Percentiles rank a stretch among this genome's conserved stretches.
These are phyloP conservation scores for Scolopax bukidnonensis DNA, from an alignment of 2,797 vertebrate species.

Conservation along the genomic window DNA sequence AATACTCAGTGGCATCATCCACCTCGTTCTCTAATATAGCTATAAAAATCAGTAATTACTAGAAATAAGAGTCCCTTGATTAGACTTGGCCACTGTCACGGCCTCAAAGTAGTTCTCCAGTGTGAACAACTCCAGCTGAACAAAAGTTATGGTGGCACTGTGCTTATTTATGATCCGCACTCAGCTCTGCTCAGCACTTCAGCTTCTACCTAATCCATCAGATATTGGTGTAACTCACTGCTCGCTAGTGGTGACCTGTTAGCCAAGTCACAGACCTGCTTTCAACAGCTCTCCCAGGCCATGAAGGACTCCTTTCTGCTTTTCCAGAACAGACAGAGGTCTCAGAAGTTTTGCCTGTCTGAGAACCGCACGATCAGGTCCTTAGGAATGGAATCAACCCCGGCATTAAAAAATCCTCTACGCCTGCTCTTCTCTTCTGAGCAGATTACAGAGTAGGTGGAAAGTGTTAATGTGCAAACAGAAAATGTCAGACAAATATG, in stretches of 20 bases:
- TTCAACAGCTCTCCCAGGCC: neutral
- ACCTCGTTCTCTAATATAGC: neutral
- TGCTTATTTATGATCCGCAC: neutral
- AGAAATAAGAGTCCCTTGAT: neutral
- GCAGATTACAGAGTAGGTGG: constrained; percentile 49
- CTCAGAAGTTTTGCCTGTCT: neutral
- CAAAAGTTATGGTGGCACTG: neutral
- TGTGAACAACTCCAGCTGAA: neutral
- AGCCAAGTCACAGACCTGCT: neutral
- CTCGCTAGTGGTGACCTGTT: neutral
- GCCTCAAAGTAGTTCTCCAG: neutral
- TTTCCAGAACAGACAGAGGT: neutral
- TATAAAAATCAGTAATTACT: neutral
- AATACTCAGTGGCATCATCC: neutral
- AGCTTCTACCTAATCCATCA: neutral
- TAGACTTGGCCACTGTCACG: neutral
- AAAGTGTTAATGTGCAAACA: constrained; percentile 37
- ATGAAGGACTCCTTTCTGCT: neutral
- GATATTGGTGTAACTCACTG: neutral
- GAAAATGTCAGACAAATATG: constrained; percentile 47
- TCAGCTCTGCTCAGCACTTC: neutral
- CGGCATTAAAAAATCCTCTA: neutral
- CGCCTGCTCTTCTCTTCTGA: neutral
- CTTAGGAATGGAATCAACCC: neutral
- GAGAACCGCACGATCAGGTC: neutral